These are phyloP conservation scores for Callyntrura sp. DNA, from an alignment of 2,888 invertebrate genomes.

Conservation along the genomic window DNA sequence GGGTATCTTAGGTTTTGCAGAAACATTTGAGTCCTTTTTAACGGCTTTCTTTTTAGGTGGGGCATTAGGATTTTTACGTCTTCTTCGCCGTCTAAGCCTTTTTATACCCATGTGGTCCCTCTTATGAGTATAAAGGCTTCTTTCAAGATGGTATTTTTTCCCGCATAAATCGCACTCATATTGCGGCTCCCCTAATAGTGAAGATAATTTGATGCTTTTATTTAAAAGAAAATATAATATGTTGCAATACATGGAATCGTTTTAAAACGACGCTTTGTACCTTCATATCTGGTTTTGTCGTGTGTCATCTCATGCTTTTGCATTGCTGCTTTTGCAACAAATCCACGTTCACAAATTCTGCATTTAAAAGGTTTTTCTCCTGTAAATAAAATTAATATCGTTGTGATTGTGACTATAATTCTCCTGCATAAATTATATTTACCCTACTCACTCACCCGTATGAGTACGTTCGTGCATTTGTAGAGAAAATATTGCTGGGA, in stretches of 20 bases:
- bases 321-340: constrained; percentile 28
- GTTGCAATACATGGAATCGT: not conserved
- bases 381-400: too few relatives aligned
- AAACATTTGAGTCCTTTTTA: constrained; percentile 25
- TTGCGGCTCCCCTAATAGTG: constrained; percentile 59
- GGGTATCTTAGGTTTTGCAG: not conserved
- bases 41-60: constrained; percentile 35
- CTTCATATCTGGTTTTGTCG: constrained; percentile 50
- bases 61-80: too few relatives aligned
- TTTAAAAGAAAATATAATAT: too few relatives aligned
- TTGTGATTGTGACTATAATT: too few relatives aligned
- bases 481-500: constrained; percentile 59
- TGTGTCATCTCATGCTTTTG: constrained; percentile 55
- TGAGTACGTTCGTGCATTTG: constrained; percentile 68
- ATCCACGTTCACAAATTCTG: constrained; percentile 12
- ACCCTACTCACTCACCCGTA: too few relatives aligned
- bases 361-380: constrained; percentile 56
- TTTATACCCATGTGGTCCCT: constrained; percentile 66
- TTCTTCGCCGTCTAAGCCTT: constrained; percentile 4
- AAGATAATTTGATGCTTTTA: too few relatives aligned
- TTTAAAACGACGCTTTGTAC: constrained; percentile 21
- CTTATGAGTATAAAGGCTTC: constrained; percentile 56
- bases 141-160: constrained; percentile 57
- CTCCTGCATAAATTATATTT: too few relatives aligned
- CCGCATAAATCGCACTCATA: constrained; percentile 69